phyloP scores from a whole-genome alignment of 2,113 vertebrate genomes.

The Pelobates fuscus region DNA sequence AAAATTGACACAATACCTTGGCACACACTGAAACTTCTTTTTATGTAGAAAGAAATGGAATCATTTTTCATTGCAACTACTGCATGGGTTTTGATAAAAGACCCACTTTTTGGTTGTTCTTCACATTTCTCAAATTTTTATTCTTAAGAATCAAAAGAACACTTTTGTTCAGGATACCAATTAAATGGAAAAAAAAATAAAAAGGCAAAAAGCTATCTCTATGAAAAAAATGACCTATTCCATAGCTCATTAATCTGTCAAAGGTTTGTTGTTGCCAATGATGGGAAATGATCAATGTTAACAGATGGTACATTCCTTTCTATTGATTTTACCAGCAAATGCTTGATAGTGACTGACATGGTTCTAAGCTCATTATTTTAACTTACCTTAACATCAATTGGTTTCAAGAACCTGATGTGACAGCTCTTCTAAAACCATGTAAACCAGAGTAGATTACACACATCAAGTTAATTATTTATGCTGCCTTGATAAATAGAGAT shows the following conservation, averaged over 20 bases:
- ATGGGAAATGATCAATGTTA: slow-evolving; percentile 39
- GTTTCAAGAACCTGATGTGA: slow-evolving; percentile 7
- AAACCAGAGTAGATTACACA: slow-evolving; percentile 6
- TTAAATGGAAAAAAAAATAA: slow-evolving; percentile 33
- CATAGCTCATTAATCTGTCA: slow-evolving; percentile 36
- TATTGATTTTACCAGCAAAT: slow-evolving; percentile 35
- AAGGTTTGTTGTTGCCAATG: slow-evolving; percentile 33
- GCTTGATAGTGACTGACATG: slow-evolving; percentile 11
- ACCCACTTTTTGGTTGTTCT: slow-evolving; percentile 15
- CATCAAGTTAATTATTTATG: slow-evolving; percentile 28
- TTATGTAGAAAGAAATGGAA: slow-evolving; percentile 16
- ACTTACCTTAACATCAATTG: slow-evolving; percentile 26
- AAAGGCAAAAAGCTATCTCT: slow-evolving; percentile 23
- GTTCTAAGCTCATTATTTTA: slow-evolving; percentile 35
- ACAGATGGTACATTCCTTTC: slow-evolving; percentile 23
- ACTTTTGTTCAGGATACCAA: slow-evolving; percentile 30
- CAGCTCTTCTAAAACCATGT: background rate
- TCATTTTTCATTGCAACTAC: slow-evolving; percentile 9
- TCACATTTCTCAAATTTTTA: slow-evolving; percentile 19
- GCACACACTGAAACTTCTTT: slow-evolving; percentile 10
- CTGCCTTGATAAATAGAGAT: slow-evolving; percentile 31
- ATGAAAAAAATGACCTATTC: background rate
- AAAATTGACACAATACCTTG: slow-evolving; percentile 16
- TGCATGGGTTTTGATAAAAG: slow-evolving; percentile 4
- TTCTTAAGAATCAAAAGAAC: slow-evolving; percentile 1